These are phyloP conservation scores for Camelus dromedarius DNA, from an alignment of 2,113 vertebrate species.

Conservation along the genomic window DNA sequence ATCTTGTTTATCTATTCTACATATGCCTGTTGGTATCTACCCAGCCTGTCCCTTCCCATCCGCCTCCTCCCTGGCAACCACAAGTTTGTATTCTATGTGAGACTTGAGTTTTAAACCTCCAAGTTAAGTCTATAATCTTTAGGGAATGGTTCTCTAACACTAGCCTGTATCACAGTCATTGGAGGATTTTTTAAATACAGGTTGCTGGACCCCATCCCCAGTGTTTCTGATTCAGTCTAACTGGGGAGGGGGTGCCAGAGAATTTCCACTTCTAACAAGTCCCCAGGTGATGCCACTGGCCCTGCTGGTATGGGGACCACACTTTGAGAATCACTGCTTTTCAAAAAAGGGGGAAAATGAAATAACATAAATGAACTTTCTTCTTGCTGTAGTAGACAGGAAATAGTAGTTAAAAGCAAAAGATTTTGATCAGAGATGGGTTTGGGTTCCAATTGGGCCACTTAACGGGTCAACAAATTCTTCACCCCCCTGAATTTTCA, in stretches of 20 bases:
- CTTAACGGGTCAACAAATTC: not conserved
- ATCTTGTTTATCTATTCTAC: too few relatives aligned
- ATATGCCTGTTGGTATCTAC: too few relatives aligned
- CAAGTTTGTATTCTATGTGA: not conserved
- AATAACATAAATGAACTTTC: not conserved
- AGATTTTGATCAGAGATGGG: not conserved
- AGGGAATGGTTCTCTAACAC: not conserved
- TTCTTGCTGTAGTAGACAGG: not conserved
- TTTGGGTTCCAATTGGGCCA: not conserved
- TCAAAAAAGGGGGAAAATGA: not conserved
- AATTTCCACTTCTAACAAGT: not conserved
- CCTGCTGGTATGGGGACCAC: not conserved
- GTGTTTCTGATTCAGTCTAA: not conserved
- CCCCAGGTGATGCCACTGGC: not conserved
- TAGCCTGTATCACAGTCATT: not conserved
- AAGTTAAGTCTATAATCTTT: not conserved
- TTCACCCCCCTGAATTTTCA: not conserved
- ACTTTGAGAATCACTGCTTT: not conserved
- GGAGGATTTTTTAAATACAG: not conserved
- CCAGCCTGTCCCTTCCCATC: too few relatives aligned
- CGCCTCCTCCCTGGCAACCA: too few relatives aligned
- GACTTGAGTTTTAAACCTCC: not conserved
- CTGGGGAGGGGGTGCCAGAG: not conserved
- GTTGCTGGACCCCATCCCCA: not conserved
- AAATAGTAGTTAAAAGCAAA: not conserved